phyloP scores from a whole-genome alignment of 1,140 invertebrate genomes.

The Zaprionus tsacasi region DNA sequence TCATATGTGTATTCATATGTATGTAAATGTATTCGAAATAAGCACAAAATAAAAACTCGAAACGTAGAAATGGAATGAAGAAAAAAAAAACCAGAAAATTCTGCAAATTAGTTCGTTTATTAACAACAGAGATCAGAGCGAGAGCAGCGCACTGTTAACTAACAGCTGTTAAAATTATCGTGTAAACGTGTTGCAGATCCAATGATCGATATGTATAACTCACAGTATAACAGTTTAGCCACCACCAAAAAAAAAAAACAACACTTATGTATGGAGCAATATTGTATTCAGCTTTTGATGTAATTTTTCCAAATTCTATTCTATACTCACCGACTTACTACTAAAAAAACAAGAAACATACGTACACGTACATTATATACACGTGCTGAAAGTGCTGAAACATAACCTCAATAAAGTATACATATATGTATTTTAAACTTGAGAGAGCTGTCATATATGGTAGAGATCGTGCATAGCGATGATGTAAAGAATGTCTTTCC shows the following conservation, averaged over 20 bases:
- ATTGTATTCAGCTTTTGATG: constrained; percentile 16
- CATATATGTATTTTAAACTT: neutral
- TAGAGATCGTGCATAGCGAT: constrained; percentile 8
- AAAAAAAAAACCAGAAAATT: neutral
- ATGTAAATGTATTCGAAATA: constrained; percentile 14
- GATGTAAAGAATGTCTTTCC: neutral
- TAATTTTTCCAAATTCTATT: constrained; percentile 6
- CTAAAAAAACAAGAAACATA: constrained; percentile 1
- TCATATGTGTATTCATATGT: constrained; percentile 6
- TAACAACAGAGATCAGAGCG: neutral
- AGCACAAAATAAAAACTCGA: constrained; percentile 11
- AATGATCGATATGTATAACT: neutral
- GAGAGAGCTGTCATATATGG: neutral
- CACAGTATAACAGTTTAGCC: neutral
- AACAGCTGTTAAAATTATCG: neutral
- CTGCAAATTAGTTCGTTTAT: constrained; percentile 1
- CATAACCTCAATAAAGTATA: constrained; percentile 1
- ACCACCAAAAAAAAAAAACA: neutral
- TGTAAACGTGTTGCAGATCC: neutral
- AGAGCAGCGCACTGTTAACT: neutral
- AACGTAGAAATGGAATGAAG: neutral
- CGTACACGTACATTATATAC: constrained; percentile 14
- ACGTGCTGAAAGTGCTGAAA: neutral
- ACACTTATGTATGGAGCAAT: constrained; percentile 15
- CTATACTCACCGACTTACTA: constrained; percentile 15